Conservation (phyloP, 2,797 vertebrate species). For the Chaenodraco wilsoni region DNA sequence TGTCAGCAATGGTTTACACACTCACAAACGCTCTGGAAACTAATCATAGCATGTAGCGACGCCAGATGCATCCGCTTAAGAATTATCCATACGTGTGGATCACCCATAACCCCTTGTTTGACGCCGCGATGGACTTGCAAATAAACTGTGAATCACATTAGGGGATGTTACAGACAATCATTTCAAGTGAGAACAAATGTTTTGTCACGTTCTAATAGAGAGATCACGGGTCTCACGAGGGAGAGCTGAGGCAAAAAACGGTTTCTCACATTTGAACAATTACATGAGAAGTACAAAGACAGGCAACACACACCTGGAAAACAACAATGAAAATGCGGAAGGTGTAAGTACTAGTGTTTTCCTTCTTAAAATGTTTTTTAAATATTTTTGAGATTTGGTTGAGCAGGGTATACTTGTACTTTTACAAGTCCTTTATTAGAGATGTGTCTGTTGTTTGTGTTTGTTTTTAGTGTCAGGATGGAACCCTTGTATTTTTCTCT, state of each 20-base stretch:
- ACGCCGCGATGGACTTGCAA: slow-evolving; percentile 78
- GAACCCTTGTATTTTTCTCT: no score
- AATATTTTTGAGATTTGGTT: no score
- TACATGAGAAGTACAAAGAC: background rate
- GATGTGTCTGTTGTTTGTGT: no score
- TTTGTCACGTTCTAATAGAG: slow-evolving; percentile 80
- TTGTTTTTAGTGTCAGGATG: no score
- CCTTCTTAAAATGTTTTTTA: no score
- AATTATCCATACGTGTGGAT: slow-evolving; percentile 80
- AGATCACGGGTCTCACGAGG: slow-evolving; percentile 55
- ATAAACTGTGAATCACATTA: slow-evolving; percentile 79
- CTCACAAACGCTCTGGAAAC: slow-evolving; percentile 87
- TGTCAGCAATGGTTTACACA: slow-evolving; percentile 89
- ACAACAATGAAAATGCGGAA: background rate
- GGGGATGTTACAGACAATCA: slow-evolving; percentile 74
- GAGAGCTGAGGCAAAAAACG: slow-evolving; percentile 20
- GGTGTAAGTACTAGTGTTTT: no score
- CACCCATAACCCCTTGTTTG: slow-evolving; percentile 66
- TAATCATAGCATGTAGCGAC: slow-evolving; percentile 87
- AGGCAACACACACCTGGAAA: background rate
- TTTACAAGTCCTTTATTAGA: no score
- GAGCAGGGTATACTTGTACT: no score
- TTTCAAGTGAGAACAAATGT: slow-evolving; percentile 76
- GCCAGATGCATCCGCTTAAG: slow-evolving; percentile 87
- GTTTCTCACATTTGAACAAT: slow-evolving; percentile 15